Evolutionary conservation across 1,140 invertebrate genomes (phyloP), one percentile per base, ranked within the genome.

Genomic region (Mamestra configurata): DNA sequence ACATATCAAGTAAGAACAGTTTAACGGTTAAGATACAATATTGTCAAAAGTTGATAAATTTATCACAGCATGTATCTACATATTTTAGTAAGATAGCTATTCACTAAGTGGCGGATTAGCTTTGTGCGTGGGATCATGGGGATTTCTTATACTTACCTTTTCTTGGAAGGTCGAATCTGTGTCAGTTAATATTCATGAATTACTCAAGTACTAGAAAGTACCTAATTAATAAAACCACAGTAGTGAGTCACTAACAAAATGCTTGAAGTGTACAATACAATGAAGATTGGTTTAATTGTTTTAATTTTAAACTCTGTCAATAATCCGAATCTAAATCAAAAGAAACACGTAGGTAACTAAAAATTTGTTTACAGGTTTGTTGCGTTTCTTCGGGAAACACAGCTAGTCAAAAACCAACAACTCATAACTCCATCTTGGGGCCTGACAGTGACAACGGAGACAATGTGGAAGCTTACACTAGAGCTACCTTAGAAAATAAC

Each of bases 381-480:
- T 71, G 68, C 68, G 11, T n/a, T 24, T 8, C 46, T 31, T 71
- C 46, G 13, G 13, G 6, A 1, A 31, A 4, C 13, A n/a, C n/a
- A 49, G 43, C 3, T 43, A 43, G 0, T 43, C 8, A 49, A n/a
- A 15, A 0, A 49, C 43, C 43, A n/a, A 4, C 13, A 46, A 78
- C 53, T 24, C 61, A 59, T 37, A 22, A 0, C 13, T 46, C 1
- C 37, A 49, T n/a, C 43, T 49, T 46, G 15, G 20, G n/a, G 1
- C 4, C 37, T 57, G 31, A 31, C 0, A 37, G 15, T 57, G 31
- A 31, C 0, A 37, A 22, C 27, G 64, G 79, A 66, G 53, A 81
- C 13, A 64, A 79, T 43, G 64, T 77, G 53, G 82, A 81, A 27
- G 10, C 46, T n/a, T 64, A 8, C 40, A 71, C 40, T 40, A 82